These are phyloP conservation scores for Opisthocomus hoazin DNA, from an alignment of 2,113 vertebrate genomes.

Conservation along the genomic window DNA sequence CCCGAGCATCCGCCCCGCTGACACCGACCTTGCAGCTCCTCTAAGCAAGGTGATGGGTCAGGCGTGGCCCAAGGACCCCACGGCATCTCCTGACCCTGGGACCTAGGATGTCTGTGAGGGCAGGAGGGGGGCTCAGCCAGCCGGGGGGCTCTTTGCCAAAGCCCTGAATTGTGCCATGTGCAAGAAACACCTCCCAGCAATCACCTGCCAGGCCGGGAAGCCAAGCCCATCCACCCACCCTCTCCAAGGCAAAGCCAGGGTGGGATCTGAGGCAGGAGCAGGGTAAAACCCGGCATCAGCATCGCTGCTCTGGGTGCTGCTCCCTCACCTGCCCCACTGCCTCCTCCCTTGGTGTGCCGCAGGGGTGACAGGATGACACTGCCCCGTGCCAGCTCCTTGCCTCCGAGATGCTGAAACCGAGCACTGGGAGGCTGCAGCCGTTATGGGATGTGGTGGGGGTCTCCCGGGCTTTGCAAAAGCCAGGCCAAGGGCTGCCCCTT, in stretches of 20 bases:
- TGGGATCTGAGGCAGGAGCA: background rate
- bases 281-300: background rate
- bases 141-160: background rate
- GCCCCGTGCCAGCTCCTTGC: background rate
- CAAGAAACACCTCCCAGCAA: background rate
- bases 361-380: background rate
- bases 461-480: background rate
- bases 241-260: background rate
- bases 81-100: accelerated
- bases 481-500: background rate
- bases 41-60: background rate
- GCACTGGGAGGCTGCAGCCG: background rate
- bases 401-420: background rate
- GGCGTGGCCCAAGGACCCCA: accelerated
- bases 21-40: background rate
- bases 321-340: too few relatives aligned
- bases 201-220: background rate
- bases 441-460: accelerated
- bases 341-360: accelerated
- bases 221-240: too few relatives aligned
- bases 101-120: background rate
- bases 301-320: background rate
- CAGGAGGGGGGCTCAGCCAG: background rate
- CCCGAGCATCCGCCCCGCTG: accelerated
- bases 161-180: background rate